A percentile compares a stretch with the other conserved stretches of the same genome.
Evolutionary conservation across 2,888 invertebrate genomes (phyloP).

Genomic region (Hypomecis punctinalis): DNA sequence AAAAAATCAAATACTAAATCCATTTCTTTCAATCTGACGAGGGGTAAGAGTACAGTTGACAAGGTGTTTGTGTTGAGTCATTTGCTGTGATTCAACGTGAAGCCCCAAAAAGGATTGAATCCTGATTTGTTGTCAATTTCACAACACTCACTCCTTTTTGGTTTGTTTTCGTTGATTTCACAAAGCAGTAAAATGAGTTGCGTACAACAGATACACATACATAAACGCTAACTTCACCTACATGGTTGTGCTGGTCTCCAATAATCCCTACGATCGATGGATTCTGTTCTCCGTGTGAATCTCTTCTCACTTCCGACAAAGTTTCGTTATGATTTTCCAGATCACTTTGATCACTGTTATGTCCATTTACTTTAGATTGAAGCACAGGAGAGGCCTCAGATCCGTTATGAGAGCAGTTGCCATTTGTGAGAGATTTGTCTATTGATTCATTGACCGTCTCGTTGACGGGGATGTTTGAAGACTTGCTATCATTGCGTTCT

Average conservation of each 20-base stretch:
- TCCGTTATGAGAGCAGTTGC: constrained; percentile 46
- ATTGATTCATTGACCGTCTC: constrained; percentile 70
- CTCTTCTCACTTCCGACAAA: constrained; percentile 58
- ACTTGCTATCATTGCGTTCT: constrained; percentile 50
- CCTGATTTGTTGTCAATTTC: constrained; percentile 20
- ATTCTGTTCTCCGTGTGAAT: constrained; percentile 75
- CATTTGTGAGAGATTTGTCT: constrained; percentile 51
- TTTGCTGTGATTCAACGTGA: constrained; percentile 31
- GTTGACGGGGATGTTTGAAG: constrained; percentile 60
- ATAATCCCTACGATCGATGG: constrained; percentile 82
- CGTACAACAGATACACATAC: not conserved
- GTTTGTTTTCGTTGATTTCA: not conserved
- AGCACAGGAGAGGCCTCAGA: constrained; percentile 40
- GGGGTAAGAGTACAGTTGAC: constrained; percentile 17
- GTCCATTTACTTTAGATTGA: constrained; percentile 55
- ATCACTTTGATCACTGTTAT: constrained; percentile 57
- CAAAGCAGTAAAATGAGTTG: not conserved
- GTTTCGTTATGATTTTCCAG: constrained; percentile 51
- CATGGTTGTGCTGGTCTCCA: constrained; percentile 82
- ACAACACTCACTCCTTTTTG: constrained; percentile 35
- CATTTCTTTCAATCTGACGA: not conserved
- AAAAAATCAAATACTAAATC: too few species aligned
- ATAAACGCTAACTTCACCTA: constrained; percentile 57
- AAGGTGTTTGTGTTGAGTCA: constrained; percentile 17
- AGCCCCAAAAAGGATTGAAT: constrained; percentile 32